Conservation (phyloP, 2,797 vertebrate species). For the Moxostoma hubbsi region DNA sequence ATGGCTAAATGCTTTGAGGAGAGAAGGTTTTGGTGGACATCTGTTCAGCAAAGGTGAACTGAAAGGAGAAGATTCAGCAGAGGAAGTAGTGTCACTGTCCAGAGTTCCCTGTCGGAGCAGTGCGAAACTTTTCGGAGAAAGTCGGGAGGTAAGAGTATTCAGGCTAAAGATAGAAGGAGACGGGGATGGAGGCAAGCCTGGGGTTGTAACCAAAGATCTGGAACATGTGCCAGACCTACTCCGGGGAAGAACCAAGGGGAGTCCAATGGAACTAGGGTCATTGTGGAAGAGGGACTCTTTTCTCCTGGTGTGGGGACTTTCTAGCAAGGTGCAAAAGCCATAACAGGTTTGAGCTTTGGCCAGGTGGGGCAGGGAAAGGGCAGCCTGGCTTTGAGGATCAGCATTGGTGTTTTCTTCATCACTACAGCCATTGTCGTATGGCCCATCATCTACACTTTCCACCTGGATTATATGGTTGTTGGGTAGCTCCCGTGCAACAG, state of each 20-base stretch:
- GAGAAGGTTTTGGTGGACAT: conserved; percentile 71
- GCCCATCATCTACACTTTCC: conserved; percentile 83
- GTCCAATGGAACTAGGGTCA: conserved; percentile 63
- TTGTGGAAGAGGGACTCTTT: conserved; percentile 92
- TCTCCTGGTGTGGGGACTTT: conserved; percentile 91
- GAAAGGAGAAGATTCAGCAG: conserved; percentile 83
- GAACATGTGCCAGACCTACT: conserved; percentile 76
- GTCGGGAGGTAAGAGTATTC: conserved; percentile 67
- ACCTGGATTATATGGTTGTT: conserved; percentile 86
- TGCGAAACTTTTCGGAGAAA: conserved; percentile 69
- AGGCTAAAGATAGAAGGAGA: conserved; percentile 72
- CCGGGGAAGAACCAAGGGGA: conserved; percentile 77
- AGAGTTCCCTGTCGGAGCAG: conserved; percentile 73
- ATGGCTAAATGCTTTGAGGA: conserved; percentile 82
- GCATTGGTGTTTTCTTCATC: conserved; percentile 87
- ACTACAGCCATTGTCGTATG: conserved; percentile 68
- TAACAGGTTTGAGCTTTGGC: conserved; percentile 87
- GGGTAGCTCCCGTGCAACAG: conserved; percentile 51
- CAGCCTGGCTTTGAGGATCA: conserved; percentile 85
- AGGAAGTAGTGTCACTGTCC: conserved; percentile 87
- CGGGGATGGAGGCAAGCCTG: conserved; percentile 53
- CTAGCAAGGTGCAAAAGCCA: conserved; percentile 91
- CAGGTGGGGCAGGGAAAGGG: conserved; percentile 81
- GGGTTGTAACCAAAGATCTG: conserved; percentile 60
- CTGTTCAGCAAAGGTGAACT: conserved; percentile 80